phyloP scores from a whole-genome alignment of 2,888 invertebrate species.

The Chesias legatella region DNA sequence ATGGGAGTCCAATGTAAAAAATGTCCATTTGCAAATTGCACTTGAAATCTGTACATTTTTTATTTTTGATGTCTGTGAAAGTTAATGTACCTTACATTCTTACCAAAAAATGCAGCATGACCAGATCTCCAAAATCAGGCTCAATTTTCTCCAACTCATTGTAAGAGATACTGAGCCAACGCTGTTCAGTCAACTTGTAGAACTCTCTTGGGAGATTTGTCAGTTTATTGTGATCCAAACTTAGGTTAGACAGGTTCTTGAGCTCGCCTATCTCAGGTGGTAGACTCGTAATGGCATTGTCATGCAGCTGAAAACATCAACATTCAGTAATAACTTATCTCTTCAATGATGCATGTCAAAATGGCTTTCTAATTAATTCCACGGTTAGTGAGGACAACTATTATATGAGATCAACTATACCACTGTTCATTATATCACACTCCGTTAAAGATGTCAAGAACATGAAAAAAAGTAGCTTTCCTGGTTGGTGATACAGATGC shows the following conservation, averaged over 20 bases:
- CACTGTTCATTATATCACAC: no score
- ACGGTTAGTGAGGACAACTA: no score
- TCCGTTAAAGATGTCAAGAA: no score
- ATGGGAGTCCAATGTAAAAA: no score
- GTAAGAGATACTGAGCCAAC: slow-evolving; percentile 86
- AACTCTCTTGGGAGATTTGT: slow-evolving; percentile 82
- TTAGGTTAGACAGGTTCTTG: slow-evolving; percentile 83
- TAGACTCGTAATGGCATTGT: slow-evolving; percentile 87
- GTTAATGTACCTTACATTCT: slow-evolving; percentile 20
- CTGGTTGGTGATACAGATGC: no score
- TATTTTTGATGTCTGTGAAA: background rate
- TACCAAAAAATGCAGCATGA: slow-evolving; percentile 83
- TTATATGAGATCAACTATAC: no score
- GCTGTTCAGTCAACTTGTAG: slow-evolving; percentile 85
- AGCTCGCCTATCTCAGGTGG: slow-evolving; percentile 88
- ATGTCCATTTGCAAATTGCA: no score
- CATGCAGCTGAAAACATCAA: slow-evolving; percentile 84
- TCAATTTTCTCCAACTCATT: slow-evolving; percentile 85
- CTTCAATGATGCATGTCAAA: background rate
- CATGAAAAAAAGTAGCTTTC: no score
- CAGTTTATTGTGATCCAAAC: slow-evolving; percentile 86
- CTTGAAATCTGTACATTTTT: background rate
- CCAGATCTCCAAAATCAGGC: slow-evolving; percentile 87
- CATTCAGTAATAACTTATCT: no score
- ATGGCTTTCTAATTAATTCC: no score